phyloP scores from a whole-genome alignment of 1,140 invertebrate species.

The Druon quercuslanigerum region DNA sequence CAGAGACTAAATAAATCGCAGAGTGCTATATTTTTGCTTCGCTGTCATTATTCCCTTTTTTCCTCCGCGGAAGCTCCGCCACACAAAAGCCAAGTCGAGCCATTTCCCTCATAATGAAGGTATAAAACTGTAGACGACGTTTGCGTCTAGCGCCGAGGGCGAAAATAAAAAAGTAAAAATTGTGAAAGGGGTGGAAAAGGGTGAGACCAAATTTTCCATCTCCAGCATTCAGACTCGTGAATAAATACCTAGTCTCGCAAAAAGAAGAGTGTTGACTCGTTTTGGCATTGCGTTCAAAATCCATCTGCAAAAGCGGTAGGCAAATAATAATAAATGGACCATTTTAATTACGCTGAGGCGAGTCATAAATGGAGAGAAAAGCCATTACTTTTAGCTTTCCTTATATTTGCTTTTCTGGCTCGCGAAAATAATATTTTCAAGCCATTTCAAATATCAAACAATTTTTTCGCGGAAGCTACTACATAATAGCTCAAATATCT shows the following conservation, averaged over 20 bases:
- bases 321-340: constrained; percentile 3
- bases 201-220: neutral
- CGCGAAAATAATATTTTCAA: neutral
- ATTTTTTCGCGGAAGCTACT: no score
- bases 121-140: constrained; percentile 13
- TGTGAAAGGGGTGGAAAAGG: neutral
- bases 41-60: constrained; percentile 16
- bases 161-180: neutral
- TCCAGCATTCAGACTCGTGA: neutral
- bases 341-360: neutral
- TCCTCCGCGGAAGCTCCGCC: neutral
- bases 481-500: no score
- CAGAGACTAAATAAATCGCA: constrained; percentile 2
- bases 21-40: constrained; percentile 22
- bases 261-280: constrained; percentile 9
- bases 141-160: constrained; percentile 2
- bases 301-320: neutral
- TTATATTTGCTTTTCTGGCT: neutral
- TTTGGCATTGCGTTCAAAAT: neutral
- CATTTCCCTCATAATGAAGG: constrained; percentile 19
- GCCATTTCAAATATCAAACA: no score
- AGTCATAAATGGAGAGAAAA: neutral
- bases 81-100: constrained; percentile 11
- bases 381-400: neutral
- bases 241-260: neutral